These are phyloP conservation scores for Drosophila testacea DNA, from an alignment of 2,888 invertebrate species.

Conservation along the genomic window DNA sequence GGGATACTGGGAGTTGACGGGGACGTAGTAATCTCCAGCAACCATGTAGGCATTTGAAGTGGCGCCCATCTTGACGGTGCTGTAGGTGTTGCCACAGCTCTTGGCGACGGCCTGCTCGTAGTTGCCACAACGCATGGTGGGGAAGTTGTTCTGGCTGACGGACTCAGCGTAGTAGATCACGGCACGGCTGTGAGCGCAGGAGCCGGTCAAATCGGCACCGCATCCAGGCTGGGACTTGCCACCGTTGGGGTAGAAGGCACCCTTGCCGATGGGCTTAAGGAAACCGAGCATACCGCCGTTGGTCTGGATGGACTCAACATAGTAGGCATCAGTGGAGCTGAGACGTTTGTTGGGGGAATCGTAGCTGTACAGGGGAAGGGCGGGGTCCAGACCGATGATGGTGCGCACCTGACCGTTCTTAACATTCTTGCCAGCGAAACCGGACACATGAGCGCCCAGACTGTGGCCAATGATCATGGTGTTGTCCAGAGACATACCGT, in stretches of 20 bases:
- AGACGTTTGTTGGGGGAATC: slow-evolving; percentile 70
- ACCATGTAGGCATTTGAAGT: slow-evolving; percentile 72
- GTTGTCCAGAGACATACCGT: slow-evolving; percentile 85
- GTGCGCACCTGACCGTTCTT: slow-evolving; percentile 87
- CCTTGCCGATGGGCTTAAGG: slow-evolving; percentile 83
- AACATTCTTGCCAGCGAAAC: slow-evolving; percentile 87
- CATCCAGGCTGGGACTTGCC: slow-evolving; percentile 87
- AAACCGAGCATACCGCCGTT: slow-evolving; percentile 79
- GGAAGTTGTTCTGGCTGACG: slow-evolving; percentile 74
- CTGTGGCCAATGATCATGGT: slow-evolving; percentile 87
- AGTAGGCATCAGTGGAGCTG: slow-evolving; percentile 73
- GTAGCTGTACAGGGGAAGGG: slow-evolving; percentile 77
- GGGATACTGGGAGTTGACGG: slow-evolving; percentile 71
- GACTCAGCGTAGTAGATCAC: slow-evolving; percentile 85
- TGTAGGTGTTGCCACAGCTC: slow-evolving; percentile 71
- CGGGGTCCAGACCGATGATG: slow-evolving; percentile 86
- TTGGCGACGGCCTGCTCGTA: slow-evolving; percentile 80
- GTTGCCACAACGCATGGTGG: slow-evolving; percentile 63
- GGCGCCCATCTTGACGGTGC: slow-evolving; percentile 77
- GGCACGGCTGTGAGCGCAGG: slow-evolving; percentile 85
- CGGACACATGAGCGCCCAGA: slow-evolving; percentile 88
- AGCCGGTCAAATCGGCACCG: slow-evolving; percentile 82
- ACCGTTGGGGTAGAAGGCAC: slow-evolving; percentile 86
- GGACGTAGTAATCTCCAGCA: slow-evolving; percentile 80
- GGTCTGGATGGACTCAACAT: slow-evolving; percentile 84